Evolutionary conservation across 2,888 invertebrate species (phyloP).

Genomic region (Torymus auratus): DNA sequence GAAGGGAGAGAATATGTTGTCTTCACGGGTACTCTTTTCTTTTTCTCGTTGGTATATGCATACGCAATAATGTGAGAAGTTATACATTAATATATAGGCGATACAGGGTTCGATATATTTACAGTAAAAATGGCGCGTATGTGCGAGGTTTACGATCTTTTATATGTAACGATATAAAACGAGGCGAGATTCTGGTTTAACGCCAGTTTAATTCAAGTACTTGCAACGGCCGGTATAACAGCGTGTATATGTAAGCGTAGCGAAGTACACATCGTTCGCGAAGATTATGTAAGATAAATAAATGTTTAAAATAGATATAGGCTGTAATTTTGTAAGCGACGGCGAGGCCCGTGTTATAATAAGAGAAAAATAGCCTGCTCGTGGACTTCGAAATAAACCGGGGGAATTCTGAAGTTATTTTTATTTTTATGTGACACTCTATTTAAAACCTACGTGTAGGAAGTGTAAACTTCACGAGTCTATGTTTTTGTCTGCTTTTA

Average conservation of each 20-base stretch:
- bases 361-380: neutral
- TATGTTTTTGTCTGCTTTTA: constrained; percentile 11
- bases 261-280: too few relatives aligned
- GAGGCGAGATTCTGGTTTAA: too few relatives aligned
- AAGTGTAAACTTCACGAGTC: constrained; percentile 8
- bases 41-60: neutral
- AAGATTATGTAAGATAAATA: too few relatives aligned
- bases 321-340: too few relatives aligned
- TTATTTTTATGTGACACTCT: constrained; percentile 10
- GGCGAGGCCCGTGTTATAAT: neutral
- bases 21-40: constrained; percentile 4
- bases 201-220: too few relatives aligned
- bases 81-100: neutral
- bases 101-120: neutral
- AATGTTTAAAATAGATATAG: too few relatives aligned
- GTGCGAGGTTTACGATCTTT: too few relatives aligned
- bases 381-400: constrained; percentile 15
- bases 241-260: neutral
- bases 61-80: neutral
- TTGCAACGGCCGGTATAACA: too few relatives aligned
- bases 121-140: too few relatives aligned
- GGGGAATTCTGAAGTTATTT: constrained; percentile 9
- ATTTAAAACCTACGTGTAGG: constrained; percentile 13
- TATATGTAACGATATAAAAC: too few relatives aligned
- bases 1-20: neutral